These are phyloP conservation scores for Myripristis jacobus DNA, from an alignment of 2,797 vertebrate genomes.

Conservation along the genomic window DNA sequence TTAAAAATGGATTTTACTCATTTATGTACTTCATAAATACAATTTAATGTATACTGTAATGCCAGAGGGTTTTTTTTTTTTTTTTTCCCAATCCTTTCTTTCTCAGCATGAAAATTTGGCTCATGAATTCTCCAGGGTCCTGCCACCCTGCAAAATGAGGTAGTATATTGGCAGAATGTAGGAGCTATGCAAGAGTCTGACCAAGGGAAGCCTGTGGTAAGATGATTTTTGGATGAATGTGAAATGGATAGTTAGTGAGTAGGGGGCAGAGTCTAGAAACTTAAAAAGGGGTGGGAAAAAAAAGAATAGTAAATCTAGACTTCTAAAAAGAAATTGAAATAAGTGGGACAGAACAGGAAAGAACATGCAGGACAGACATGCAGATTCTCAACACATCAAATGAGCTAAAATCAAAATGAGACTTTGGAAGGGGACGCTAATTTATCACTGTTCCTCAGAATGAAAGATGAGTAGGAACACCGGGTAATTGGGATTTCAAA, in stretches of 20 bases:
- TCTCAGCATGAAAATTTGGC: constrained; percentile 52
- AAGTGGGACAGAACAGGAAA: neutral
- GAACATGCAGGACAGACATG: constrained; percentile 15
- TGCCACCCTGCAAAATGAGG: constrained; percentile 88
- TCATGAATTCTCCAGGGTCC: constrained; percentile 85
- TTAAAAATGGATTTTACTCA: neutral
- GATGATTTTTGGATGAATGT: constrained; percentile 20
- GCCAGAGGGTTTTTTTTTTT: constrained; percentile 14
- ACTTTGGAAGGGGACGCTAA: neutral
- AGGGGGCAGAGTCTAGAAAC: neutral
- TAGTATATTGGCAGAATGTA: constrained; percentile 88
- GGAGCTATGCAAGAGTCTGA: constrained; percentile 81
- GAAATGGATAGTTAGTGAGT: constrained; percentile 21
- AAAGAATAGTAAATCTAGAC: constrained; percentile 7
- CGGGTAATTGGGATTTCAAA: constrained; percentile 34
- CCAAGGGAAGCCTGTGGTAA: constrained; percentile 81
- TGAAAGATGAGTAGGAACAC: constrained; percentile 30
- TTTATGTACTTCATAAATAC: neutral
- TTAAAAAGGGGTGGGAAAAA: neutral
- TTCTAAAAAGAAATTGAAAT: constrained; percentile 1
- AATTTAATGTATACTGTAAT: neutral
- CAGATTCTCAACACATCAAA: constrained; percentile 15
- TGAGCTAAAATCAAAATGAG: neutral
- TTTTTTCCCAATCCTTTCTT: constrained; percentile 12
- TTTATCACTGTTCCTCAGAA: constrained; percentile 22